Evolutionary conservation across 2,113 vertebrate genomes (phyloP), one percentile per base, ranked within the genome.

Genomic region (Trichomycterus rosablanca): DNA sequence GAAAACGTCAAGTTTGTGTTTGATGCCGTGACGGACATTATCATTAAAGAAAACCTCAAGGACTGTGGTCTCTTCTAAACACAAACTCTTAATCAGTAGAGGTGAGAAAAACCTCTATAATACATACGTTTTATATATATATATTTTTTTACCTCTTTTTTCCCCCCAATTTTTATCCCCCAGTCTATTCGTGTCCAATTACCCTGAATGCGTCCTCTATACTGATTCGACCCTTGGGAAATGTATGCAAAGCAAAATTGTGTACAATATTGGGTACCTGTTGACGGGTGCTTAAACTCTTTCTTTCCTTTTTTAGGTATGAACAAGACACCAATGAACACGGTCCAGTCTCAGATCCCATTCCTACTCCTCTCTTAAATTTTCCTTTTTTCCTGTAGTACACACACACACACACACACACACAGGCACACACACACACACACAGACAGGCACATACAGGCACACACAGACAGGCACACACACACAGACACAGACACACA

Each of bases 1-100:
- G 91, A 98, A 78, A 98, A 98, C 51, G 95, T 98, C 82, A 98
- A 98, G 80, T 98, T 98, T 45, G 95, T 98, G 83, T 98, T 98
- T 9, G 94, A 98, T 0, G 96, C 96, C 0, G 95, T 98, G 76
- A 98, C 95, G 0, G 95, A 98, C 80, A 97, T 98, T 78, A 98
- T 98, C 85, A 98, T 98, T 87, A 98, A 98, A 78, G 94, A 98
- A 85, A 98, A 98, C 70, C 91, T 98, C 80, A 98, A 98, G 78
- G 93, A 97, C 51, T 98, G 95, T 0, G 94, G 96, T 67, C 93
- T 98, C 78, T 97, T 98, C 81, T 98, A 89, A 85, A 71, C 56
- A 34, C 28, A 20, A 37, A 16, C 16, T 45, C 16, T 20, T 9
- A 5, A 37, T 37, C 26, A 30, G 7, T 30, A 30, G 26, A 30